Evolutionary conservation across 2,113 vertebrate genomes (phyloP), one percentile per base, ranked within the genome.

Genomic region (Tenebrosternarchus preto): DNA sequence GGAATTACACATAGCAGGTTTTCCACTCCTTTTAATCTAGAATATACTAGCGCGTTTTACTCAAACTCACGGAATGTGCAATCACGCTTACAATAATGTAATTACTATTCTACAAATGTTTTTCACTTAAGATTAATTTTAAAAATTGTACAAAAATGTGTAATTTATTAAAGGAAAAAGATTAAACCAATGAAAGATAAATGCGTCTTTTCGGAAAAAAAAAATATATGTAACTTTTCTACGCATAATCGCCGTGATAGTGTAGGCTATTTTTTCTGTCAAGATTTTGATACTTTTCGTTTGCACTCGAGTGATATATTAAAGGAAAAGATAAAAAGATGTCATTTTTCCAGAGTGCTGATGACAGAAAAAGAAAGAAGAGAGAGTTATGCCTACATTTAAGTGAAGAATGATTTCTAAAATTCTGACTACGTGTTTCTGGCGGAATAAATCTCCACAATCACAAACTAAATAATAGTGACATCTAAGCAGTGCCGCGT

Each of bases 401-500:
- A 12, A 17, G 1, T 53, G n/a, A 20, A 46, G 22, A 3, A 2
- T 16, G 22, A 20, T 31, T 24, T 11, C 3, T 15, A 39, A 15
- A 73, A 29, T 12, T n/a, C 3, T 50, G 74, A 27, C 39, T 61
- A 8, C 63, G 36, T 27, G 17, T 4, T 15, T 33, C 39, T 70
- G 33, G 50, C 19, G 6, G 27, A 80, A 57, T 80, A 66, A 43
- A 81, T 76, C 46, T 73, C n/a, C 7, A 19, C 3, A 60, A 8
- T 53, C 12, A n/a, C 25, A 24, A 31, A 64, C 9, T 60, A 36
- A 59, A 55, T 80, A 11, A 20, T 5, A 64, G 20, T 53, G 27
- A 73, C 60, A 27, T 66, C 59, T 20, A 17, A n/a, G 53, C 53
- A 59, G 63, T n/a, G 59, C 5, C 5, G 29, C 36, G 61, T 71